A percentile compares a stretch with the other conserved stretches of the same genome.
These are phyloP conservation scores for Perithous albicinctus DNA, from an alignment of 2,888 invertebrate species.

Conservation along the genomic window DNA sequence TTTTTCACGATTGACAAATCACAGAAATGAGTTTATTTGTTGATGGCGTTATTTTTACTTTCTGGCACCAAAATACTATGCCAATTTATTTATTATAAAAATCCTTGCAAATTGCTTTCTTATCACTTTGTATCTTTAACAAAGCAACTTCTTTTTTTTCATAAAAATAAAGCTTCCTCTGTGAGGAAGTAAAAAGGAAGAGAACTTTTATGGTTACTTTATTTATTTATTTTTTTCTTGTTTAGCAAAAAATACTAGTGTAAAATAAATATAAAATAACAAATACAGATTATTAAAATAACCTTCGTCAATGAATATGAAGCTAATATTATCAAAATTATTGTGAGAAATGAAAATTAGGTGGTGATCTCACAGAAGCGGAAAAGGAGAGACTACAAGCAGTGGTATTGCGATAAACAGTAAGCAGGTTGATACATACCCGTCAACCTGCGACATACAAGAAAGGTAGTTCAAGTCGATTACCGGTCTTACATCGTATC, in stretches of 20 bases:
- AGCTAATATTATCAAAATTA: too few relatives aligned
- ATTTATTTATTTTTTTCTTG: background rate
- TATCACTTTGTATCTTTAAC: too few relatives aligned
- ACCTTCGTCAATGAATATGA: background rate
- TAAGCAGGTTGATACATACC: background rate
- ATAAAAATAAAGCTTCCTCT: too few relatives aligned
- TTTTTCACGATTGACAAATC: slow-evolving; percentile 27
- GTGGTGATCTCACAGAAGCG: background rate
- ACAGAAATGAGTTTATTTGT: background rate
- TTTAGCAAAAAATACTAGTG: too few relatives aligned
- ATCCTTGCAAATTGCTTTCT: too few relatives aligned
- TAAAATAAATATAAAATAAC: background rate
- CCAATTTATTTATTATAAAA: background rate
- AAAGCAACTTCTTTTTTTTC: too few relatives aligned
- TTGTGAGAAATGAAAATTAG: background rate
- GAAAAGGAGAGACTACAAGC: background rate
- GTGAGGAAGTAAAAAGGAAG: too few relatives aligned
- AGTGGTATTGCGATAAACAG: background rate
- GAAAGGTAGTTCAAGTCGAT: slow-evolving; percentile 34
- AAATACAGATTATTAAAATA: background rate
- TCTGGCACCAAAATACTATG: background rate
- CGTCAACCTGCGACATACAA: background rate
- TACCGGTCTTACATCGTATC: slow-evolving; percentile 22
- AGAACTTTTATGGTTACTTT: too few relatives aligned
- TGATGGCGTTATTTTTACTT: background rate